Conservation (phyloP, 2,888 invertebrate species). For the Lycophotia porphyrea region DNA sequence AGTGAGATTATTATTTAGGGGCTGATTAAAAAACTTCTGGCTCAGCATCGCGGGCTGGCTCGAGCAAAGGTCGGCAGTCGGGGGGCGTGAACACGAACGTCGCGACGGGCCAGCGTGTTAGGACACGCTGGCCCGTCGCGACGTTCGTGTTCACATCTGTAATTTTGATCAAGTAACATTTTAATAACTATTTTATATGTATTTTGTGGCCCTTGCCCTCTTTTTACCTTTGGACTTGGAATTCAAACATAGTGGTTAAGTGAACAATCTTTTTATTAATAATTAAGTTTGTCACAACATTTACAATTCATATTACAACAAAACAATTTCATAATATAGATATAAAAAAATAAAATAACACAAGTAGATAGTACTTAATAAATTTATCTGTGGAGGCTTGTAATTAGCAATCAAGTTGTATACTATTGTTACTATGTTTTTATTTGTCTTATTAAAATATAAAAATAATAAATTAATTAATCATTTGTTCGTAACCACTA, state of each 20-base stretch:
- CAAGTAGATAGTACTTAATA: not conserved
- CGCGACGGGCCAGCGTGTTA: too few species aligned
- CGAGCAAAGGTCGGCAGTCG: too few species aligned
- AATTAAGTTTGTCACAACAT: conserved; percentile 16
- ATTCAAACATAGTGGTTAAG: not conserved
- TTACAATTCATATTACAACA: conserved; percentile 10
- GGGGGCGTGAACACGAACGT: too few species aligned
- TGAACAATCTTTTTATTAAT: conserved; percentile 20
- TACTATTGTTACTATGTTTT: not conserved
- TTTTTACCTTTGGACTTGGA: not conserved
- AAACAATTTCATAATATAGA: not conserved
- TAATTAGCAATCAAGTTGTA: not conserved
- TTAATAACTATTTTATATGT: not conserved
- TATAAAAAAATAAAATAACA: not conserved
- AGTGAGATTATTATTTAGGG: too few species aligned
- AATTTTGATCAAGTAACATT: not conserved
- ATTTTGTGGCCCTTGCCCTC: not conserved
- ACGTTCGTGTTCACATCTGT: too few species aligned
- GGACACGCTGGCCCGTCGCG: too few species aligned
- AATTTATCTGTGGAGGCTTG: not conserved
- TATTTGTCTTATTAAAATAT: not conserved
- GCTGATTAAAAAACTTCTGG: too few species aligned
- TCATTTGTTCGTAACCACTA: not conserved
- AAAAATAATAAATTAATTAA: not conserved
- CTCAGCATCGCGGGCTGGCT: too few species aligned